Base-by-base conservation (phyloP, 2,113 vertebrate genomes). In the Dolichallabes microphthalmus region DNA sequence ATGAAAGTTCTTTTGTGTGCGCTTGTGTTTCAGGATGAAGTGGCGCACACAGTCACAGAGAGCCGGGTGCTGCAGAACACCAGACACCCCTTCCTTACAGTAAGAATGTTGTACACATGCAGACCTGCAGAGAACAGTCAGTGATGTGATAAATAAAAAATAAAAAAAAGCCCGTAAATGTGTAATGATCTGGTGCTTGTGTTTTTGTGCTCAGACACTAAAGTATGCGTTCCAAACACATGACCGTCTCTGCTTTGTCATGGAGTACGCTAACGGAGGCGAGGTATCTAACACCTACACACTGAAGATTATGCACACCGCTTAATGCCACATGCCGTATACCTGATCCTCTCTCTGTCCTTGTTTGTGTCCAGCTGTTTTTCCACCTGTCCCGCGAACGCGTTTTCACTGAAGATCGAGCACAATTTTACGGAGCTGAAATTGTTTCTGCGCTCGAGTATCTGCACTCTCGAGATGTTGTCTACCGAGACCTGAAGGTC, bases 181-280 rank as follows among this genome's bases (percentile, higher is more conserved):
- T 50, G 6, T 12, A 19, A 68, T 69, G 20, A 82, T 30, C n/a
- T 71, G 52, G 1, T 6, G 53, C 77, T 30, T 35, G 78, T 68
- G 4, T 75, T 19, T 25, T 75, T 45, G 7, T 77, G 78, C 11
- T 0, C 89, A 98, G 97, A 98, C 97, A 0, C 94, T 98, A 90
- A 98, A 99, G 88, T 98, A 99, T 0, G 97, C 97, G 61, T 99
- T 99, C 91, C 97, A 99, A 93, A 99, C 97, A 1, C 95, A 95
- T 0, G 97, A 99, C 90, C 95, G 97, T 5, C 95, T 99, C 69
- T 99, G 97, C 93, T 99, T 99, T 2, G 97, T 99, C 88, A 99
- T 99, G 97, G 97, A 99, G 81, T 99, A 99, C 0, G 97, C 97
- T 91, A 99, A 98, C 0, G 97, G 97, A 0, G 97, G 97, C 2